Percentiles rank a stretch among this genome's conserved stretches.
Evolutionary conservation across 2,113 vertebrate genomes (phyloP).

Genomic region (Misgurnus anguillicaudatus): DNA sequence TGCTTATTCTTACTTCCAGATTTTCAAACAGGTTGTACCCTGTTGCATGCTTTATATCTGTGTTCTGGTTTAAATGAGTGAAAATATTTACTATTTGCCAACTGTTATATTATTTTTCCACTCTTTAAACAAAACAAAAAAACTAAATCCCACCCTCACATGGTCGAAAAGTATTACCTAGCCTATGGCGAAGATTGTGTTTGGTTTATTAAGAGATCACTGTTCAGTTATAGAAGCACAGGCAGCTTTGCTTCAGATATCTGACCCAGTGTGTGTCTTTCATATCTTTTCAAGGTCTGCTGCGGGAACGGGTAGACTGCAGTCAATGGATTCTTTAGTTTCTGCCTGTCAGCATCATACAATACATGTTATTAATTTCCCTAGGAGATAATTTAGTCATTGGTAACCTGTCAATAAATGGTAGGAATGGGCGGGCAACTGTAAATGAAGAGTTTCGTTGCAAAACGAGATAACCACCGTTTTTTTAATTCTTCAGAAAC

Average conservation of each 20-base stretch:
- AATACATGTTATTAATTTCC: slow-evolving; percentile 7
- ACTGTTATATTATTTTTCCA: too few species aligned
- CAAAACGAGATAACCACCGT: too few species aligned
- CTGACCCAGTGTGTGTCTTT: slow-evolving; percentile 40
- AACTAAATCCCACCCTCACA: too few species aligned
- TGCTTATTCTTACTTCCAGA: too few species aligned
- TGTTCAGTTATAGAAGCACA: background rate
- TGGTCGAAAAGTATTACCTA: background rate
- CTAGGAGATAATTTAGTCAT: background rate
- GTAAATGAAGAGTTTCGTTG: too few species aligned
- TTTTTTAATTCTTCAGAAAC: too few species aligned
- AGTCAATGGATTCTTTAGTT: slow-evolving; percentile 64
- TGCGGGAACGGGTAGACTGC: slow-evolving; percentile 56
- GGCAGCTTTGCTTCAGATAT: slow-evolving; percentile 19
- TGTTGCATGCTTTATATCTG: too few species aligned
- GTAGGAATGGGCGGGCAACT: too few species aligned
- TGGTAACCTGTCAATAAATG: slow-evolving; percentile 54
- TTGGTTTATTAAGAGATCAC: background rate
- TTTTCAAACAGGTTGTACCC: too few species aligned
- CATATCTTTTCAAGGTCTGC: slow-evolving; percentile 1
- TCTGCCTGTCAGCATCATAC: slow-evolving; percentile 67
- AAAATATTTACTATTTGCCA: too few species aligned
- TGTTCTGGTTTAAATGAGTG: too few species aligned
- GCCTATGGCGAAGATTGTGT: background rate
- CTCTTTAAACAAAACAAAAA: too few species aligned